Evolutionary conservation across 2,113 vertebrate species (phyloP).

Genomic region (Nerophis lumbriciformis): DNA sequence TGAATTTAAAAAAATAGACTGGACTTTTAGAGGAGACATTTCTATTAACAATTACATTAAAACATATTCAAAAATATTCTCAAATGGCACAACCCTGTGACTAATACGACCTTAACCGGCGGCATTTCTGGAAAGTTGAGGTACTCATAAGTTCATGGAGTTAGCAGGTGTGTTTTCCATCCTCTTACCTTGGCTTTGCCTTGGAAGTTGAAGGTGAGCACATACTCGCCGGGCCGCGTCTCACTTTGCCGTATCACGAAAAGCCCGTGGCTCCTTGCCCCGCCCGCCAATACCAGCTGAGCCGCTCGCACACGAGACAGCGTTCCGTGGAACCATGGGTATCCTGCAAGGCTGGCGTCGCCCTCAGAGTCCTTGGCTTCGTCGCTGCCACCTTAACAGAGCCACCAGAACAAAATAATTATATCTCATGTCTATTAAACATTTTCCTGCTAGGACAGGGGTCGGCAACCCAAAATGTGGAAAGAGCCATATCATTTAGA

Average conservation of each 20-base stretch:
- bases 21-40: too few relatives aligned
- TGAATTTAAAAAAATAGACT: too few relatives aligned
- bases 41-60: too few relatives aligned
- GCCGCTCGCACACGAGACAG: slow-evolving; percentile 88
- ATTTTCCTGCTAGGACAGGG: background rate
- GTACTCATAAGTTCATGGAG: too few relatives aligned
- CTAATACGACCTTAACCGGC: too few relatives aligned
- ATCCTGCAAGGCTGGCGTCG: slow-evolving; percentile 75
- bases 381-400: slow-evolving; percentile 55
- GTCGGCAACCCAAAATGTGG: too few relatives aligned
- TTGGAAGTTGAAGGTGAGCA: slow-evolving; percentile 99
- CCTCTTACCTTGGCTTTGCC: slow-evolving; percentile 90
- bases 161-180: background rate
- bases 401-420: background rate
- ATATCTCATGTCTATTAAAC: background rate
- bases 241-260: slow-evolving; percentile 98
- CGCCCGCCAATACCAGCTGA: slow-evolving; percentile 89
- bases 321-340: slow-evolving; percentile 96
- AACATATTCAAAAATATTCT: too few relatives aligned
- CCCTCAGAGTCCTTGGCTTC: slow-evolving; percentile 64
- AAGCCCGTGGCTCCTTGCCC: slow-evolving; percentile 84
- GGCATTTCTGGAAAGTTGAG: too few relatives aligned
- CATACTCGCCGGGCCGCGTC: slow-evolving; percentile 90
- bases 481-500: too few relatives aligned
- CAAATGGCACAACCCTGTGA: too few relatives aligned